Percentiles rank a stretch among this genome's conserved stretches.
These are phyloP conservation scores for Fratercula arctica DNA, from an alignment of 2,797 vertebrate genomes.

Conservation along the genomic window DNA sequence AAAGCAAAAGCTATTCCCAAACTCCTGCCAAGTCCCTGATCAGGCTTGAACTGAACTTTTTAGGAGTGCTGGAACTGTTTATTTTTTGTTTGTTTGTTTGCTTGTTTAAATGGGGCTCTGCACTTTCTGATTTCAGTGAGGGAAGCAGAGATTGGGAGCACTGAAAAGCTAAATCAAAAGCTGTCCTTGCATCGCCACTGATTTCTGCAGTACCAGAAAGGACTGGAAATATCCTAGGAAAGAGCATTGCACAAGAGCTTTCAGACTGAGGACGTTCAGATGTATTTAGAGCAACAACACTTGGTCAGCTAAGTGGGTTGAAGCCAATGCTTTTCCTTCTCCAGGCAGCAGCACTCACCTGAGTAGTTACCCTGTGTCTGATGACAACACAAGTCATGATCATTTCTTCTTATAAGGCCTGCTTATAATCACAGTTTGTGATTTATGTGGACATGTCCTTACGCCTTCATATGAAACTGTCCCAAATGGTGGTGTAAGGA, in stretches of 20 bases:
- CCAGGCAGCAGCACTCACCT: background rate
- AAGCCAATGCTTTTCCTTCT: background rate
- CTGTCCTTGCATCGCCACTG: background rate
- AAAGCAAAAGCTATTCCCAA: constrained; percentile 18
- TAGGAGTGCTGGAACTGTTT: background rate
- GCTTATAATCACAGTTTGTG: background rate
- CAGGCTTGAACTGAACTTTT: background rate
- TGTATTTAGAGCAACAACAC: background rate
- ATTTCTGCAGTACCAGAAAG: background rate
- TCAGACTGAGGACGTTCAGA: background rate
- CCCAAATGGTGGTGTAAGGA: background rate
- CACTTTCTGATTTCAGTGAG: background rate
- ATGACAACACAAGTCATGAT: background rate
- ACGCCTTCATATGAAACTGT: background rate
- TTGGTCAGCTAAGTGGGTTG: background rate
- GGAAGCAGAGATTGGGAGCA: background rate
- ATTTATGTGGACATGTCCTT: background rate
- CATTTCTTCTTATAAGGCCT: background rate
- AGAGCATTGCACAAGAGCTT: background rate
- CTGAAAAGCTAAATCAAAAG: background rate
- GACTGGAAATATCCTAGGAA: background rate
- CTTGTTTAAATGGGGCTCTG: background rate
- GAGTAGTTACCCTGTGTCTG: background rate
- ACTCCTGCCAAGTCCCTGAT: background rate
- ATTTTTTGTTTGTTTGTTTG: background rate